These are phyloP conservation scores for Drosophila takahashii DNA, from an alignment of 1,140 invertebrate species.

Conservation along the genomic window DNA sequence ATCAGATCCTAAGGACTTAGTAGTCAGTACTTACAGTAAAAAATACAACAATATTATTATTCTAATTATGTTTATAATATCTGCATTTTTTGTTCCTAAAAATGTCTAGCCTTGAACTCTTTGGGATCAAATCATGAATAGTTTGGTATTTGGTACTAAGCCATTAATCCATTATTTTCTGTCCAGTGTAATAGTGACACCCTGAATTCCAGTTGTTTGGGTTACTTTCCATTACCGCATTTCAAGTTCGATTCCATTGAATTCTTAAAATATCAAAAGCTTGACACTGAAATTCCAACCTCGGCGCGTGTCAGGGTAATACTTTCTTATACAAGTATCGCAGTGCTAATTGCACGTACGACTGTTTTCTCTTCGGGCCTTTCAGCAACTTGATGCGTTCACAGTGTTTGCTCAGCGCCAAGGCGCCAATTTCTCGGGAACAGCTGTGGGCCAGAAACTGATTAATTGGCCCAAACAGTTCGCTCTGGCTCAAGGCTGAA, in stretches of 20 bases:
- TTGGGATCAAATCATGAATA: too few species aligned
- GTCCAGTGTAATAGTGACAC: not conserved
- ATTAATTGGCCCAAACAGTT: conserved; percentile 39
- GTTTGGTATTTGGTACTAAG: too few species aligned
- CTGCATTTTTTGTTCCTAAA: too few species aligned
- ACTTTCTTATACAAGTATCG: conserved; percentile 48
- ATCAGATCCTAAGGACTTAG: too few species aligned
- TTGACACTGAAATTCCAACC: conserved; percentile 18
- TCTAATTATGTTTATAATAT: too few species aligned
- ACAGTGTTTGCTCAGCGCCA: conserved; percentile 23
- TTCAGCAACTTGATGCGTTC: conserved; percentile 54
- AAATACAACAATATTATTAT: too few species aligned
- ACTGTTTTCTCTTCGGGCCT: conserved; percentile 51
- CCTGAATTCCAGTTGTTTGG: not conserved
- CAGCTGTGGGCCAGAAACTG: conserved; percentile 47
- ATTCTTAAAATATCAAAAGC: not conserved
- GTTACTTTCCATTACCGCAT: not conserved
- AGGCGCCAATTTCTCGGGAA: conserved; percentile 36
- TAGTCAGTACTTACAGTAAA: too few species aligned
- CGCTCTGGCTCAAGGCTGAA: conserved; percentile 47
- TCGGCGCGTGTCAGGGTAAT: conserved; percentile 32
- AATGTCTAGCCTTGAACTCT: too few species aligned
- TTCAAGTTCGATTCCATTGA: conserved; percentile 1
- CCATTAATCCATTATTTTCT: not conserved
- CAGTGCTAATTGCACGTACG: conserved; percentile 55